Evolutionary conservation across 2,888 invertebrate species (phyloP), one percentile per base, ranked within the genome.

Genomic region (Synergus umbraculus): DNA sequence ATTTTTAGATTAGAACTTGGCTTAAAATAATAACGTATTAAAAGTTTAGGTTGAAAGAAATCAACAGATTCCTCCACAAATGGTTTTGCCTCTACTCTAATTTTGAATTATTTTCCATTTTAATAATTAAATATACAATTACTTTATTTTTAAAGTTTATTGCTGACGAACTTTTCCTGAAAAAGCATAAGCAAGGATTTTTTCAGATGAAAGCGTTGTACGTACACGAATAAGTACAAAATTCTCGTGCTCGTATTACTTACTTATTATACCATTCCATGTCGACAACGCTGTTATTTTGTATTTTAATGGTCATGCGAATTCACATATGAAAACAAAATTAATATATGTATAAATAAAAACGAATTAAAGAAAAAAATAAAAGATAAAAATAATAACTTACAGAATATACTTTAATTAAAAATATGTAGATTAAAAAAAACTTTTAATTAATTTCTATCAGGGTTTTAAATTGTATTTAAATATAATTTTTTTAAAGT

Each of bases 271-370:
- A 87, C 88, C 86, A 90, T 84, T 89, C 88, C 85, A 83, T 82
- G 85, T 86, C 86, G 89, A 90, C 85, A 84, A 90, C 89, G 87
- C 90, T 90, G 89, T 85, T 83, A 84, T 86, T 87, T 85, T 84
- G 84, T 85, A 85, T 82, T 87, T 86, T 86, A 87, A 88, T 86
- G 87, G 85, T 87, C 88, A 89, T 88, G 88, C 87, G 87, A 86
- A 83, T 83, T 86, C 82, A 85, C 82, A 85, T 82, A 85, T 86
- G 87, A 85, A 86, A 86, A 87, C 86, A 83, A 79, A 86, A 81
- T 79, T 54, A 80, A 78, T 76, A 76, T 22, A 22, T 22, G 22
- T 76, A 76, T 82, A 76, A 69, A 80, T 83, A 44, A 78, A 69
- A 69, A 73, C 54, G n/a, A 54, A 73, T 13, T n/a, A n/a, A 4